Base-by-base conservation (phyloP, 2,797 vertebrate species). In the Okamejei kenojei region DNA sequence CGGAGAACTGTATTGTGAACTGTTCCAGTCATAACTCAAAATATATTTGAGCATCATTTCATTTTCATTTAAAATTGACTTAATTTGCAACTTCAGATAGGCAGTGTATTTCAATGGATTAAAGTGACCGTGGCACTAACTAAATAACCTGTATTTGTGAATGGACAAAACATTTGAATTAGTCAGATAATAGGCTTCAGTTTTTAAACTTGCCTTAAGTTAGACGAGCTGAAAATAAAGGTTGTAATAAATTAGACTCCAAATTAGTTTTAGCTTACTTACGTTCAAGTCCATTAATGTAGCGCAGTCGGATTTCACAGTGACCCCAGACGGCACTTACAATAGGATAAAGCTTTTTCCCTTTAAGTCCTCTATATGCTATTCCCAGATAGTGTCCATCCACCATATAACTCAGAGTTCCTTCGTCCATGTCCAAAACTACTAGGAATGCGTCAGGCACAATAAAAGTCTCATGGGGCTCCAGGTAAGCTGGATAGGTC, bases 301-400 rank as follows among this genome's bases (percentile, higher is more conserved):
- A 99, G 95, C 98, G 98, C 97, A 99, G 99, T 94, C 97, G 95
- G 94, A 99, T 99, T 96, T 99, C 99, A 96, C 99, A 99, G 97
- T 99, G 99, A 95, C 99, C 99, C 99, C 99, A 99, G 94, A 99
- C 99, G 0, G 99, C 99, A 79, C 99, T 99, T 93, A 99, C 99
- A 93, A 99, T 97, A 0, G 99, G 99, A 94, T 99, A 98, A 21
- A 99, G 97, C 94, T 99, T 99, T 93, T 98, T 98, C 95, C 99
- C 99, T 93, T 99, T 99, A 93, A 99, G 98, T 94, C 99, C 99
- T 93, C 98, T 97, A 93, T 99, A 99, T 0, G 99, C 99, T 73
- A 99, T 97, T 0, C 99, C 99, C 95, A 99, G 97, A 95, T 99
- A 99, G 94, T 99, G 99, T 96, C 99, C 99, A 0, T 99, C 98